A percentile compares a stretch with the other conserved stretches of the same genome.
phyloP scores from a whole-genome alignment of 1,140 invertebrate species.

The Galleria mellonella region DNA sequence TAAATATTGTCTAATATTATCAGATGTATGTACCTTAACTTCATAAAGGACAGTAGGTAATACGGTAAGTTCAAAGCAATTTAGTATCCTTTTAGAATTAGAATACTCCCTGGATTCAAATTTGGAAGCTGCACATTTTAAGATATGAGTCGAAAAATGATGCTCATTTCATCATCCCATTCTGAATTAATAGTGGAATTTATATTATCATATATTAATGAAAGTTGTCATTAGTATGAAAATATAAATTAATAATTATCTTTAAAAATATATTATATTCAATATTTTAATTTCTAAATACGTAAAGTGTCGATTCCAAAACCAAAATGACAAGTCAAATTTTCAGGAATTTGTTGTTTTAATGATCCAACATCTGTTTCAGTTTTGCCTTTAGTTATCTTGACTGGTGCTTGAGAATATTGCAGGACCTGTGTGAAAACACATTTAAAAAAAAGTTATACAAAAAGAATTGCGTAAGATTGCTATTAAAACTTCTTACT shows the following conservation, averaged over 20 bases:
- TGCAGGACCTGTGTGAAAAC: slow-evolving; percentile 33
- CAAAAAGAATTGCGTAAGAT: neutral
- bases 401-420: slow-evolving; percentile 35
- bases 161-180: too few species aligned
- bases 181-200: too few species aligned
- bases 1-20: too few species aligned
- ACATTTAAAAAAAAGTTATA: neutral
- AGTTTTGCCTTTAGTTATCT: slow-evolving; percentile 41
- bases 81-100: too few species aligned
- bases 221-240: too few species aligned
- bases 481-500: slow-evolving; percentile 30
- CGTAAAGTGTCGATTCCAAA: slow-evolving; percentile 54
- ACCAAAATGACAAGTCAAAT: slow-evolving; percentile 56
- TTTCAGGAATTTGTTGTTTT: slow-evolving; percentile 46
- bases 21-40: too few species aligned
- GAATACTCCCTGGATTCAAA: too few species aligned
- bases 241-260: neutral
- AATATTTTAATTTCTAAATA: slow-evolving; percentile 6
- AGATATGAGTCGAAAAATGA: too few species aligned
- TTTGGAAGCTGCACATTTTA: too few species aligned
- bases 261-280: neutral
- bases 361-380: slow-evolving; percentile 33
- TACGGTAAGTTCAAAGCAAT: too few species aligned
- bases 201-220: too few species aligned
- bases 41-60: too few species aligned